phyloP scores from a whole-genome alignment of 1,140 invertebrate species.

The Pseudomyrmex flavicornis region DNA sequence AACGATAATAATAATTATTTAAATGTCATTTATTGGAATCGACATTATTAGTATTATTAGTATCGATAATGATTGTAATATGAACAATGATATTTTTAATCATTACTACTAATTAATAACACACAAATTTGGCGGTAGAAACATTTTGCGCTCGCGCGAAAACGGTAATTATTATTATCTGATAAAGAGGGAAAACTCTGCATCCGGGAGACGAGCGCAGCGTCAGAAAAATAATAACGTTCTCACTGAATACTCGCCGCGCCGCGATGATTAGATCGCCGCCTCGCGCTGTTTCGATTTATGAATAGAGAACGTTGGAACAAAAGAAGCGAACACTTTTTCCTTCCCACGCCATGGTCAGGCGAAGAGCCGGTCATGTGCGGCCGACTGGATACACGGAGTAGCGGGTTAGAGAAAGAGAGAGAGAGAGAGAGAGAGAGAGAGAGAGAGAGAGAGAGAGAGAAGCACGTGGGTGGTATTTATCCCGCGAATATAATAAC shows the following conservation, averaged over 20 bases:
- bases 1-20: conserved; percentile 30
- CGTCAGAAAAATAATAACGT: conserved; percentile 38
- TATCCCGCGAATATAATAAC: conserved; percentile 77
- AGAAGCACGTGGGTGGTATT: conserved; percentile 73
- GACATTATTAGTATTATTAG: conserved; percentile 33
- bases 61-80: conserved; percentile 48
- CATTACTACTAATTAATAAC: conserved; percentile 57
- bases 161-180: conserved; percentile 54
- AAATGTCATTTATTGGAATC: conserved; percentile 48
- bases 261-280: conserved; percentile 49
- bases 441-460: neutral
- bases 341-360: conserved; percentile 74
- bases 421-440: neutral
- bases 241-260: conserved; percentile 30
- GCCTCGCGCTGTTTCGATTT: conserved; percentile 53
- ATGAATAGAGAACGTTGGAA: conserved; percentile 56
- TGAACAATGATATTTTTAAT: conserved; percentile 53
- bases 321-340: conserved; percentile 57
- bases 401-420: neutral
- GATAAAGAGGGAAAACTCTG: neutral
- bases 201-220: no score
- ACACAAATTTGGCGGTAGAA: conserved; percentile 39
- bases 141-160: conserved; percentile 44
- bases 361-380: conserved; percentile 42
- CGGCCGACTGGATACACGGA: neutral